Evolutionary conservation across 2,888 invertebrate genomes (phyloP).

Genomic region (Baccha elongata): DNA sequence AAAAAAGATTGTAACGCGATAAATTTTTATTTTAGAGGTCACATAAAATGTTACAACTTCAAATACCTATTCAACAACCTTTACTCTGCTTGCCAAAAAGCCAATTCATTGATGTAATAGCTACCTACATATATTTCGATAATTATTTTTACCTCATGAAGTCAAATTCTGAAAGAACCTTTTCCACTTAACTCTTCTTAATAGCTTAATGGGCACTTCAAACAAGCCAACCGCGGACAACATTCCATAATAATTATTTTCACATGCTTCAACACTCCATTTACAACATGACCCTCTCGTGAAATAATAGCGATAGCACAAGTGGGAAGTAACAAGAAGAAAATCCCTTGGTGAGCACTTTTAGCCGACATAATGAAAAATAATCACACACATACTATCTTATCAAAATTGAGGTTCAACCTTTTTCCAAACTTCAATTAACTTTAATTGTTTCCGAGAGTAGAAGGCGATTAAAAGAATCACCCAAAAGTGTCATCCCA

Average conservation of each 20-base stretch:
- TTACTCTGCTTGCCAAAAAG: too few relatives aligned
- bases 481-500: conserved; percentile 13
- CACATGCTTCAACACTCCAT: conserved; percentile 10
- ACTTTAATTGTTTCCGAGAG: conserved; percentile 33
- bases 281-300: background rate
- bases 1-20: too few relatives aligned
- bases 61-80: too few relatives aligned
- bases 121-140: too few relatives aligned
- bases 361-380: conserved; percentile 39
- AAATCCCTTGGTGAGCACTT: background rate
- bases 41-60: too few relatives aligned
- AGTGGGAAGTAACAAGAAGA: background rate
- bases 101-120: too few relatives aligned
- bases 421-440: conserved; percentile 67
- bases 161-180: too few relatives aligned
- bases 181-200: background rate
- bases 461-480: conserved; percentile 8
- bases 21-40: too few relatives aligned
- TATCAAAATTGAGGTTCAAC: conserved; percentile 65
- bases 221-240: background rate
- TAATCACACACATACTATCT: conserved; percentile 64
- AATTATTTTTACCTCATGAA: too few relatives aligned
- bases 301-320: background rate
- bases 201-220: conserved; percentile 24
- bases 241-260: conserved; percentile 21